Evolutionary conservation across 64 coral and sea anemone genomes (phyloP), one percentile per base, ranked within the genome.

Genomic region (Actinia tenebrosa): DNA sequence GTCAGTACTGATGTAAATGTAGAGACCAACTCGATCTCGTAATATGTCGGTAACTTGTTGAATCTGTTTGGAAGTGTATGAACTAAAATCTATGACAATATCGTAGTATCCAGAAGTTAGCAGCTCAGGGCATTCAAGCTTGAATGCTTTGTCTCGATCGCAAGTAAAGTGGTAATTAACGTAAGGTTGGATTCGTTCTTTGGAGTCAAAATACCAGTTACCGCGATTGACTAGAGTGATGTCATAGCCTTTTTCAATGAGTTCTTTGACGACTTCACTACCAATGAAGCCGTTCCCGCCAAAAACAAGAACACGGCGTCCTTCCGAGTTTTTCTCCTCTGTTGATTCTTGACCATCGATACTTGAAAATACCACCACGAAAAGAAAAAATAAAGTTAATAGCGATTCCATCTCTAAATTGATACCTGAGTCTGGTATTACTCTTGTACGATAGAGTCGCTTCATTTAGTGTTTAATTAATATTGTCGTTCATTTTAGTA

Each of bases 201-300:
- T 90, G 13, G 97, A 95, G 86, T 99, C 97, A 54, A 95, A 99
- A 46, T 99, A 99, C 93, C 86, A 90, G 63, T 99, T 95, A 22
- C 97, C 97, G n/a, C 97, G 91, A 63, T 99, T 99, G 4, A 99
- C 84, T 20, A 93, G 85, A 13, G 97, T 95, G 42, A 99, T 88
- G 13, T 88, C 53, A 63, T 99, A 83, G 45, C 83, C 91, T 55
- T 84, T 80, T n/a, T 95, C 83, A 66, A 99, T 46, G 23, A 99
- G 71, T 5, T 64, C 71, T 6, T 71, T 54, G 45, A 95, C 90
- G 44, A 92, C 80, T 79, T 92, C 97, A 17, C 97, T 93, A 50
- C 97, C 97, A 20, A 99, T 92, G 60, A 99, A 99, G 11, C 97
- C 97, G 54, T 99, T 99, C 45, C 97, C 97, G 53, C 97, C 97